phyloP scores from a whole-genome alignment of 2,888 invertebrate genomes.

The Caenorhabditis doughertyi region DNA sequence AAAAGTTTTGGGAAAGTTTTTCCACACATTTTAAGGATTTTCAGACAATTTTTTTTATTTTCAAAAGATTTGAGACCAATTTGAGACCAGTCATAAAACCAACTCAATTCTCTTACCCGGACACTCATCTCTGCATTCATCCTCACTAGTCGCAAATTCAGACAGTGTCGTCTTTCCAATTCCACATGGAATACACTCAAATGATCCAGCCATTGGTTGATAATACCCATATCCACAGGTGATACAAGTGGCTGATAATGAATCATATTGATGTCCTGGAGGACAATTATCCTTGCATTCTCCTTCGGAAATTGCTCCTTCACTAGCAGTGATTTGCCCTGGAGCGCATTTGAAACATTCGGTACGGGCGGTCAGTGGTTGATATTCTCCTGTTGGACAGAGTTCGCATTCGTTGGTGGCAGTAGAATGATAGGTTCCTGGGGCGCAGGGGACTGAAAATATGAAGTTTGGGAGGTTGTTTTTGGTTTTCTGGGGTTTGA shows the following conservation, averaged over 20 bases:
- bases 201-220: conserved; percentile 78
- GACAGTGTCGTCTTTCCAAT: conserved; percentile 82
- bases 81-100: neutral
- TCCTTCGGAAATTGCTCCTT: conserved; percentile 76
- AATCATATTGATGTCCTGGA: conserved; percentile 81
- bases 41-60: neutral
- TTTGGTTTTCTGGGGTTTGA: too few relatives aligned
- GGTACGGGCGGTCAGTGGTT: conserved; percentile 79
- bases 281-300: conserved; percentile 82
- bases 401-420: conserved; percentile 80
- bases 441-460: conserved; percentile 84
- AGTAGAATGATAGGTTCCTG: conserved; percentile 83
- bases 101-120: conserved; percentile 64
- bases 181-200: conserved; percentile 82
- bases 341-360: conserved; percentile 81
- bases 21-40: neutral
- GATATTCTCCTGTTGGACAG: conserved; percentile 83
- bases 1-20: neutral
- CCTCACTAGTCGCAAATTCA: conserved; percentile 74
- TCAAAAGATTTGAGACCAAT: too few relatives aligned
- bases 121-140: conserved; percentile 82
- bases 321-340: conserved; percentile 81
- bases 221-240: conserved; percentile 82
- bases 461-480: too few relatives aligned
- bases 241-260: conserved; percentile 72